A percentile compares a stretch with the other conserved stretches of the same genome.
phyloP scores from a whole-genome alignment of 2,113 vertebrate genomes.

The Thinocorus orbignyianus region DNA sequence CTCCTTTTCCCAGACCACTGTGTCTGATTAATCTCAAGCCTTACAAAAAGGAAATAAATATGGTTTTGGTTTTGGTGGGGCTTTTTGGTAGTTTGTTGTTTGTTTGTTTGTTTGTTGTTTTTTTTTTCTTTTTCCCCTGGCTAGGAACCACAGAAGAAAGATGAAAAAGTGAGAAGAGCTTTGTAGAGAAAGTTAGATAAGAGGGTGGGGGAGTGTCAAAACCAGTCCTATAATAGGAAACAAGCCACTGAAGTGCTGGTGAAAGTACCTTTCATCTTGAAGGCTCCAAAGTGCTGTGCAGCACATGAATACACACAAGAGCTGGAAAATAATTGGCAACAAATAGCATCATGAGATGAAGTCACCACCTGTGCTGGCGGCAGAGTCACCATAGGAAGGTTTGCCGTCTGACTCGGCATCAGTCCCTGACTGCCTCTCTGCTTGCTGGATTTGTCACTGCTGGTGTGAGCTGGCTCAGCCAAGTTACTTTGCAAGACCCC shows the following conservation, averaged over 20 bases:
- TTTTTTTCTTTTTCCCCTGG: not conserved
- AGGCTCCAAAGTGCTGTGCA: not conserved
- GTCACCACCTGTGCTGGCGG: not conserved
- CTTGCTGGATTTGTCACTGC: not conserved
- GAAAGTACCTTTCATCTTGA: conserved; percentile 52
- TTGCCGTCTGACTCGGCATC: not conserved
- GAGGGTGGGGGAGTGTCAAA: conserved; percentile 52
- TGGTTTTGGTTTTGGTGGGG: no score
- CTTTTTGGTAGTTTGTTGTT: no score
- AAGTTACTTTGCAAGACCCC: not conserved
- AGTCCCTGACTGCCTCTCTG: not conserved
- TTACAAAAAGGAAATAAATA: not conserved
- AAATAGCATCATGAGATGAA: not conserved
- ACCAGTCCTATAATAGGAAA: conserved; percentile 52
- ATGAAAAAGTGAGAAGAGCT: conserved; percentile 49
- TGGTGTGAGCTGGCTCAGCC: not conserved
- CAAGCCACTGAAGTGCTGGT: conserved; percentile 26
- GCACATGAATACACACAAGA: not conserved
- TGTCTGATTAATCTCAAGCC: not conserved
- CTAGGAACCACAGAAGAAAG: conserved; percentile 25
- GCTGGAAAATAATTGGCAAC: not conserved
- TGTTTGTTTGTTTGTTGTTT: not conserved
- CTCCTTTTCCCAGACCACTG: not conserved
- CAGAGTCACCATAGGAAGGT: not conserved
- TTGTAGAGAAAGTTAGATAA: conserved; percentile 58